phyloP scores from a whole-genome alignment of 2,797 vertebrate genomes.

The Oreortyx pictus region DNA sequence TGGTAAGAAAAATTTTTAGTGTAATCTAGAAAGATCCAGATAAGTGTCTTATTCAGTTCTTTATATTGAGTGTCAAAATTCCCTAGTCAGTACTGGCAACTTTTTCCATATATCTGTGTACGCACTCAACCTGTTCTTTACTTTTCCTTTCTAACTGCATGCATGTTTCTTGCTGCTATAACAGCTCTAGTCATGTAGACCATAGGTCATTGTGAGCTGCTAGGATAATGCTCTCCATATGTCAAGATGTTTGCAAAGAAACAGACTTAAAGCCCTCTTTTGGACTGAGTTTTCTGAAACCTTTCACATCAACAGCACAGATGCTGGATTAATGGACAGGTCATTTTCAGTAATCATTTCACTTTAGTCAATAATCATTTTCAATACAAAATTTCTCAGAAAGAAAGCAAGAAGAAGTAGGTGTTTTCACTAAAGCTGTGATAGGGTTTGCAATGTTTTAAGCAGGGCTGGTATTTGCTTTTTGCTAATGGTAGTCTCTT shows the following conservation, averaged over 20 bases:
- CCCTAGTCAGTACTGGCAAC: not conserved
- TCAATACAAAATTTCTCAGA: not conserved
- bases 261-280: not conserved
- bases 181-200: not conserved
- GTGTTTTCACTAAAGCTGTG: not conserved
- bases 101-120: not conserved
- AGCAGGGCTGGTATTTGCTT: not conserved
- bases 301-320: not conserved
- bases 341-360: not conserved
- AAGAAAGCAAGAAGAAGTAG: not conserved
- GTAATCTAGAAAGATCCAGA: not conserved
- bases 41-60: not conserved
- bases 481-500: not conserved
- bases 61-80: not conserved
- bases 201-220: not conserved
- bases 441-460: not conserved
- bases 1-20: not conserved
- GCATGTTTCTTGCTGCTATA: not conserved
- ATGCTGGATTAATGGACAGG: not conserved
- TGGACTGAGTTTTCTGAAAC: not conserved
- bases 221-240: not conserved
- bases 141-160: not conserved
- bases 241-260: not conserved
- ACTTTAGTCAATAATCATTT: not conserved
- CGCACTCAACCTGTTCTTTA: not conserved